A percentile compares a stretch with the other conserved stretches of the same genome.
These are phyloP conservation scores for Cricetomys ansorgei DNA, from an alignment of 2,113 vertebrate species.

Conservation along the genomic window DNA sequence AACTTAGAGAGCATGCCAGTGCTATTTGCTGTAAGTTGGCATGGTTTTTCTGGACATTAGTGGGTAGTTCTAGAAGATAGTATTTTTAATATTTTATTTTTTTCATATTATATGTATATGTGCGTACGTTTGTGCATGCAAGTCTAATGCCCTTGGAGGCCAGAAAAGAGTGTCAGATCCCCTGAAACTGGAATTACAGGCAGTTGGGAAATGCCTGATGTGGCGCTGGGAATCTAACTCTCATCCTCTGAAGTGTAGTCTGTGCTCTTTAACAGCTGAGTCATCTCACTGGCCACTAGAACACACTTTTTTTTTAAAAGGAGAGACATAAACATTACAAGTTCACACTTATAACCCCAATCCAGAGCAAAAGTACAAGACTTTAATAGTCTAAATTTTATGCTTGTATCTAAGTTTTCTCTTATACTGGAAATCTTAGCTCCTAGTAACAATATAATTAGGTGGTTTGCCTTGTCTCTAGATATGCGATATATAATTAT, in stretches of 20 bases:
- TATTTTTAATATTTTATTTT: neutral
- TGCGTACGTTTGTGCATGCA: neutral
- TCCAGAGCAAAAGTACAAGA: neutral
- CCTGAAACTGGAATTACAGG: neutral
- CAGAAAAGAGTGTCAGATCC: neutral
- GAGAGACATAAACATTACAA: neutral
- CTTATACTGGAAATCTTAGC: neutral
- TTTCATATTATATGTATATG: neutral
- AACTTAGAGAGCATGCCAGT: neutral
- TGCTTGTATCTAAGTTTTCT: neutral
- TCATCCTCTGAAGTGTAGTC: neutral
- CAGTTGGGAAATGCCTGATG: neutral
- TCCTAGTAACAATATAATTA: neutral
- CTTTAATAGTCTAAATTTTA: neutral
- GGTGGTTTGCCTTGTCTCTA: neutral
- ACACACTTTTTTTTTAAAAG: neutral
- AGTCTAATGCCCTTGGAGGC: neutral
- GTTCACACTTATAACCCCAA: neutral
- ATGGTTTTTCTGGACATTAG: neutral
- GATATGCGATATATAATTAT: neutral
- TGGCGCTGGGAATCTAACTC: neutral
- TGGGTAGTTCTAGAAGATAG: neutral
- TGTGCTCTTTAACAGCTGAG: neutral
- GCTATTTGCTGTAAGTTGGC: neutral
- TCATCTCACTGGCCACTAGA: neutral